Base-by-base conservation (phyloP, 2,888 invertebrate genomes). In the Thecocarcelia acutangulata region DNA sequence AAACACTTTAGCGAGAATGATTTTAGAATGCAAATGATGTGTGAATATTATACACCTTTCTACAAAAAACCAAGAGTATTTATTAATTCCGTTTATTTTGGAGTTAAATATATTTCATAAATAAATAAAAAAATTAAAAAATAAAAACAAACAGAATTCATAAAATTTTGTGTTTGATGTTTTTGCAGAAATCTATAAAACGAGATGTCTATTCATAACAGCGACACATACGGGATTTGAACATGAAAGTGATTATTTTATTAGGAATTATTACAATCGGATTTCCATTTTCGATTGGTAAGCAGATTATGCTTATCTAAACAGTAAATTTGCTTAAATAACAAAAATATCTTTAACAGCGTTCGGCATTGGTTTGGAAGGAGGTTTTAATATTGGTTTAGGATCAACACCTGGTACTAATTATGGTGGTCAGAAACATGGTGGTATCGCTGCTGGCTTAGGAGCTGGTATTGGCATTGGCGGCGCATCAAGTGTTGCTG, bases 161-260 rank as follows among this genome's bases (percentile, higher is more conserved):
- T 37, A 4, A 44, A 15, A 5, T 66, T 15, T 63, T 68, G 15
- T 33, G 11, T 52, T 33, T 52, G 28, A 56, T 68, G 13, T 56
- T n/a, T 37, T 72, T 68, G 54, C 17, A 19, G 52, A 68, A 66
- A 73, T 84, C 84, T 84, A 84, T 85, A 85, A 83, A 78, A 85
- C 82, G 68, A 70, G 59, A 74, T 50, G 64, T 11, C 11, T 19
- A 19, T 64, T 17, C n/a, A 33, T 8, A 12, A 24, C 42, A 19
- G 40, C 44, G 54, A 42, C 54, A 79, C 82, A 85, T 64, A 79
- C 69, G 50, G 74, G 59, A 79, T 78, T 72, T 72, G 42, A 81
- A 68, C 50, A 84, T 84, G 85, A 80, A 78, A 80, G 78, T 40
- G 42, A 19, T 74, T 8, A 46, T 58, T 81, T 83, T 81, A 50